Evolutionary conservation across 2,113 vertebrate species (phyloP).

Genomic region (Cardinalis cardinalis): DNA sequence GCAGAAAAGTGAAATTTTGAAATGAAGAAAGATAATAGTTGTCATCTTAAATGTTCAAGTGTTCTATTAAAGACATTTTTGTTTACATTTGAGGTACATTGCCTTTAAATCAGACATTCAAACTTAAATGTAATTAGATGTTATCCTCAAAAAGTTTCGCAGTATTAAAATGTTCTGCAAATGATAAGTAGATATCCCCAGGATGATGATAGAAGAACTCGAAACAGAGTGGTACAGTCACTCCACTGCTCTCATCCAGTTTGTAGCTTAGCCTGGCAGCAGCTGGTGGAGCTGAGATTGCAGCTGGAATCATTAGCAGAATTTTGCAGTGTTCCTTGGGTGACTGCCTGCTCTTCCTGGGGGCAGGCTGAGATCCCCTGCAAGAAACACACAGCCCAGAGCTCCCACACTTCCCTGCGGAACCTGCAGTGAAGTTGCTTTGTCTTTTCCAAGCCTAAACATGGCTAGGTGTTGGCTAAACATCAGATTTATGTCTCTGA

Average conservation of each 20-base stretch:
- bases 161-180: background rate
- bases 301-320: background rate
- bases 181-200: background rate
- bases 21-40: background rate
- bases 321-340: background rate
- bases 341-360: background rate
- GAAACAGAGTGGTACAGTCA: background rate
- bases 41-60: background rate
- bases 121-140: background rate
- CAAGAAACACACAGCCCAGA: background rate
- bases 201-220: background rate
- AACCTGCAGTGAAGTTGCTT: background rate
- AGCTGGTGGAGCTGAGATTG: background rate
- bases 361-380: background rate
- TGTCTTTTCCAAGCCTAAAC: background rate
- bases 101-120: background rate
- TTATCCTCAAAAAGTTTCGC: background rate
- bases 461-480: background rate
- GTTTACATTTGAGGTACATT: background rate
- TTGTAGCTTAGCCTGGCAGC: background rate
- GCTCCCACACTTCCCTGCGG: background rate
- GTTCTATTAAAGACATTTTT: background rate
- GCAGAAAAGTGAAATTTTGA: background rate
- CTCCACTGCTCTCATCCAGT: background rate
- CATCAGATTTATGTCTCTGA: background rate